Evolutionary conservation across 2,888 invertebrate species (phyloP), one percentile per base, ranked within the genome.

Genomic region (Machimus atricapillus): DNA sequence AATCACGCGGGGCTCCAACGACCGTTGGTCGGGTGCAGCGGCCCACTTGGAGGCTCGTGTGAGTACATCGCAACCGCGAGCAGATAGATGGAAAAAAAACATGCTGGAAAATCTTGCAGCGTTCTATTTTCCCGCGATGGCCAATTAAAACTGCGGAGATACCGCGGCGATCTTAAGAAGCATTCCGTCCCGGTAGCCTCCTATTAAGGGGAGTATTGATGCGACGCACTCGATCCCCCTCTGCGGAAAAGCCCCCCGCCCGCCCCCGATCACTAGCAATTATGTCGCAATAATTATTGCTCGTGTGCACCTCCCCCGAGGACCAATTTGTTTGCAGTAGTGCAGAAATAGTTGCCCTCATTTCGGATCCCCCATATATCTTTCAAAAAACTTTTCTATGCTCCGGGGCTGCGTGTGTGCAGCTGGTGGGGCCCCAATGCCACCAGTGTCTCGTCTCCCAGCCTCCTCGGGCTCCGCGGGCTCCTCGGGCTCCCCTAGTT

Each of bases 111-210:
- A 73, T 66, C 23, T 23, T 66, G 76, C 56, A 19, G 34, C 58
- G 40, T 85, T 76, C 19, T 82, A 34, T 87, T 87, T 87, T 73
- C 73, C 73, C 8, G n/a, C 74, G 79, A 73, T 56, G 78, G 88
- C 58, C 88, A 87, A 88, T 88, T 88, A 88, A 88, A 87, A 88
- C 86, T 82, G 85, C 78, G 87, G 81, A 88, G 87, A 87, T 88
- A 82, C 40, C 78, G 82, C 79, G 86, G 83, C 43, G 82, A 79
- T 77, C 34, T 23, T 23, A 88, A 46, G 40, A 58, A 87, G 58
- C 73, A 37, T 83, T 66, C 73, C 73, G 40, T 19, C 34, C 73
- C 73, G 83, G 66, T 56, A 81, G 56, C n/a, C n/a, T 14, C 37
- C 82, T 66, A 66, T 58, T 40, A 82, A 82, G 66, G 16, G 27